Base-by-base conservation (phyloP, 2,797 vertebrate species). In the Anas bahamensis region DNA sequence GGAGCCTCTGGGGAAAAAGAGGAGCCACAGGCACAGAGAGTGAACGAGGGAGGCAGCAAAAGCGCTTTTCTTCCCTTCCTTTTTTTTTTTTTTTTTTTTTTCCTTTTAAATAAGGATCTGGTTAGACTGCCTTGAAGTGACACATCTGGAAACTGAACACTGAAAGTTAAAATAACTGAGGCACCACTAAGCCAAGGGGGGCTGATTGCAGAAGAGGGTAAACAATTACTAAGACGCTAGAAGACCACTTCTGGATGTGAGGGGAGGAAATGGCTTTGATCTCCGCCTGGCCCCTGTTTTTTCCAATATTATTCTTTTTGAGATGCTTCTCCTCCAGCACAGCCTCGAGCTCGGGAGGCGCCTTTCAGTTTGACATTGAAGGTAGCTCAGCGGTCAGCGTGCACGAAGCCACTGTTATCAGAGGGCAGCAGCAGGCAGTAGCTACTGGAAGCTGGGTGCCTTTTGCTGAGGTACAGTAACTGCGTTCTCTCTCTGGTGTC, bases 61-160 rank as follows among this genome's bases (percentile, higher is more conserved):
- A 84, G 78, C 13, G 2, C 50, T 93, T 91, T 96, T 81, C 66
- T 94, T 88, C 80, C 64, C 59, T 93, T 90, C 69, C 77, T 48
- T 48, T 48, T 48, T 48, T 39, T 69, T 72, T 35, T 48, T 39
- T 69, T 72, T 52, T 66, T 76, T 72, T 84, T 57, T 60, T 6
- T 2, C 44, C 59, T 70, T 88, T 88, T 52, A 83, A 92, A 94
- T 53, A 78, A 76, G 93, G 91, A 95, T 95, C 90, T 88, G 57
- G 88, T 74, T 85, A 94, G 85, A 78, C 95, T 95, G 95, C 95
- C 94, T 94, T 78, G 95, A 94, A 92, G 92, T 87, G 88, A 96
- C 94, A 97, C 98, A 98, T 98, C 98, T 98, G 98, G 98, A 98
- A 95, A 89, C 93, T 89, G 96, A 96, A 95, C 68, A 69, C 94